Conservation (phyloP, 1,140 invertebrate species). For the Nymphalis io region DNA sequence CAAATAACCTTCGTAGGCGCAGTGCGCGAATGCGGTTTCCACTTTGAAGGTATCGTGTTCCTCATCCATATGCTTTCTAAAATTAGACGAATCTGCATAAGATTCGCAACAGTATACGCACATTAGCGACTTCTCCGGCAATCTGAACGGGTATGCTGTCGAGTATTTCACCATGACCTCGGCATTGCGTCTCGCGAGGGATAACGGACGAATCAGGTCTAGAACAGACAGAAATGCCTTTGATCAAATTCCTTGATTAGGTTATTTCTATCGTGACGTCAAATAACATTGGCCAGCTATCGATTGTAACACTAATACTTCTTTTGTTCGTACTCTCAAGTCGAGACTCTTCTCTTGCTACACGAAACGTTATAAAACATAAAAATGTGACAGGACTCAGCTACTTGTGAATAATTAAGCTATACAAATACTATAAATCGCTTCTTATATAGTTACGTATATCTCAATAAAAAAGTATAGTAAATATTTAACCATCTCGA, state of each 20-base stretch:
- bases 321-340: too few species aligned
- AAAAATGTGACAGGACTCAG: too few species aligned
- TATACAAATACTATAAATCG: too few species aligned
- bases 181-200: conserved; percentile 51
- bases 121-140: conserved; percentile 47
- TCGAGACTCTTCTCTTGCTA: too few species aligned
- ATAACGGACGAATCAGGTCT: conserved; percentile 47
- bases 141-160: conserved; percentile 61
- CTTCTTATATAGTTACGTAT: too few species aligned
- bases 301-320: not conserved
- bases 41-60: conserved; percentile 50
- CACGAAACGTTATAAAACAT: too few species aligned
- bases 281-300: not conserved
- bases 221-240: conserved; percentile 66
- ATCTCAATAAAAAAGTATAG: too few species aligned
- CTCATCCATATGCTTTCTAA: conserved; percentile 48
- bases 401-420: too few species aligned
- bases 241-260: conserved; percentile 35
- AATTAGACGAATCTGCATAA: conserved; percentile 43
- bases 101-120: conserved; percentile 60
- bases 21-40: conserved; percentile 46
- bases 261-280: not conserved
- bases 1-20: conserved; percentile 43
- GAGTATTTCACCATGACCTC: conserved; percentile 51
- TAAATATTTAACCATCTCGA: too few species aligned